These are phyloP conservation scores for Pseudonaja textilis DNA, from an alignment of 2,113 vertebrate genomes.

Conservation along the genomic window DNA sequence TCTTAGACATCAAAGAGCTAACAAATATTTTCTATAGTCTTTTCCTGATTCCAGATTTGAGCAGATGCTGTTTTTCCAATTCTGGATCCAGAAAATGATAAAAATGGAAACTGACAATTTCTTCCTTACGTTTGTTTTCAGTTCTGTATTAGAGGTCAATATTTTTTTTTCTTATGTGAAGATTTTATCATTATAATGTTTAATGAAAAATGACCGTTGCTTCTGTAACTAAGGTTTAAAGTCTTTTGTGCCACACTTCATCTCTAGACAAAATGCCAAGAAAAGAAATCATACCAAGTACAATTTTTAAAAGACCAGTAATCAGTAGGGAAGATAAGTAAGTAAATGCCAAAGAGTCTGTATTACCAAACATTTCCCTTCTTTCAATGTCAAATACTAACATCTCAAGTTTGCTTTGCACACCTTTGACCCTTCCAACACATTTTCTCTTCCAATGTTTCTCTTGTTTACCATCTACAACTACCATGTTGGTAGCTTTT, in stretches of 20 bases:
- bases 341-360: neutral
- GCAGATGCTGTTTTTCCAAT: neutral
- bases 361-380: neutral
- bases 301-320: neutral
- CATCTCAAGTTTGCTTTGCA: neutral
- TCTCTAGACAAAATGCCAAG: neutral
- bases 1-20: neutral
- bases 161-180: neutral
- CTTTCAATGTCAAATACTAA: neutral
- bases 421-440: neutral
- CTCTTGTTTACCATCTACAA: neutral
- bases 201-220: neutral
- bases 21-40: neutral
- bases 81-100: neutral
- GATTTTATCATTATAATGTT: neutral
- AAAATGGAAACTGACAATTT: neutral
- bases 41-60: neutral
- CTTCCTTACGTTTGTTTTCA: neutral
- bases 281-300: neutral
- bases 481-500: neutral
- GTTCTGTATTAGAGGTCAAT: neutral
- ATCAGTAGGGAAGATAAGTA: neutral
- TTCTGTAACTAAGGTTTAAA: neutral
- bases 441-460: neutral
- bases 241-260: neutral